These are phyloP conservation scores for Nannoperca australis DNA, from an alignment of 2,797 vertebrate genomes.

Conservation along the genomic window DNA sequence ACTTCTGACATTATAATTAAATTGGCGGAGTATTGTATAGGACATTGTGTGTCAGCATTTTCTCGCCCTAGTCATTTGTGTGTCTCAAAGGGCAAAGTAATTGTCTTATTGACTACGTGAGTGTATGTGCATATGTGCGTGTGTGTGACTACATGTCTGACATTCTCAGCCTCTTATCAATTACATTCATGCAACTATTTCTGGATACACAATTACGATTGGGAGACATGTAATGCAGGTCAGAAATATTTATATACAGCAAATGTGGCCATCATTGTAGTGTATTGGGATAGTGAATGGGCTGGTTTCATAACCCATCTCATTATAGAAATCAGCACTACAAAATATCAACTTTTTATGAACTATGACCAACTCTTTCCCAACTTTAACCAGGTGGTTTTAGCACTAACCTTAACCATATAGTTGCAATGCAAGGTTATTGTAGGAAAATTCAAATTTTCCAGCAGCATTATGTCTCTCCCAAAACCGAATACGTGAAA, in stretches of 20 bases:
- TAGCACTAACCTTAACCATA: constrained; percentile 4
- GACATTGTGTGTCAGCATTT: constrained; percentile 71
- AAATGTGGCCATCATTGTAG: constrained; percentile 9
- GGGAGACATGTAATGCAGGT: not conserved
- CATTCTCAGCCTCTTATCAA: constrained; percentile 57
- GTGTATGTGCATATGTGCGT: not conserved
- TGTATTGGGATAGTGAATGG: constrained; percentile 9
- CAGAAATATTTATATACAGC: not conserved
- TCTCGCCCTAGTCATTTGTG: constrained; percentile 50
- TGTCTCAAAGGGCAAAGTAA: constrained; percentile 84
- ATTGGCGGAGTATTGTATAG: constrained; percentile 49
- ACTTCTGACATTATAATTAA: constrained; percentile 69
- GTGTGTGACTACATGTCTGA: constrained; percentile 66
- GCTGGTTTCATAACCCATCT: constrained; percentile 30
- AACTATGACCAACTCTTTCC: constrained; percentile 12
- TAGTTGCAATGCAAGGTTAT: not conserved
- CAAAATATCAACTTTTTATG: constrained; percentile 13
- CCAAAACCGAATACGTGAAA: constrained; percentile 22
- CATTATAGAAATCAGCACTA: constrained; percentile 24
- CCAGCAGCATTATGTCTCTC: not conserved
- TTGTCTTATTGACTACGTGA: constrained; percentile 81
- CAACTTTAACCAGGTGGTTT: not conserved
- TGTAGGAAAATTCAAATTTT: not conserved
- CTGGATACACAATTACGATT: constrained; percentile 4
- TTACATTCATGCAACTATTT: constrained; percentile 18